phyloP scores from a whole-genome alignment of 1,140 invertebrate species.

The Procambarus virginalis region DNA sequence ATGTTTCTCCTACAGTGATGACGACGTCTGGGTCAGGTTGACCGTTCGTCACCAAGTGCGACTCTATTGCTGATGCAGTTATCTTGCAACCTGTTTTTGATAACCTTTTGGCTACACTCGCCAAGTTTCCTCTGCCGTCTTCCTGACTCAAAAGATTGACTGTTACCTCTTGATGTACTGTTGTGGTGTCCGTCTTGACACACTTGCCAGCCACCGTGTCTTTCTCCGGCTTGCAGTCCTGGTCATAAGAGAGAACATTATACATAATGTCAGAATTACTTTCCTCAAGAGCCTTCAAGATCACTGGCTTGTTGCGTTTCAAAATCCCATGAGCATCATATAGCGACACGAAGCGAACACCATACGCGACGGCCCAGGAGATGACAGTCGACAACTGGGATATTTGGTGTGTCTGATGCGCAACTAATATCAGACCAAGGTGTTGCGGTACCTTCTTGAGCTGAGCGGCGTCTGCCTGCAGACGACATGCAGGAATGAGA shows the following conservation, averaged over 20 bases:
- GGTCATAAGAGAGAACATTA: neutral
- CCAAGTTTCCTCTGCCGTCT: constrained; percentile 18
- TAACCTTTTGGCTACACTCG: neutral
- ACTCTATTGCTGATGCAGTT: neutral
- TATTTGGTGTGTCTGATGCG: constrained; percentile 3
- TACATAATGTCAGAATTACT: neutral
- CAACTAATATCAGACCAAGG: constrained; percentile 5
- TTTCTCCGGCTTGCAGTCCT: neutral
- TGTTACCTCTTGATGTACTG: neutral
- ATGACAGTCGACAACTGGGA: constrained; percentile 7
- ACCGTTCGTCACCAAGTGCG: neutral
- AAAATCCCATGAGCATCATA: constrained; percentile 7
- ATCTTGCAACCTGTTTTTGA: neutral
- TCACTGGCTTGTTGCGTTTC: constrained; percentile 1
- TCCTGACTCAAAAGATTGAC: constrained; percentile 16
- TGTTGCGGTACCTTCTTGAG: constrained; percentile 30
- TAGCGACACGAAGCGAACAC: constrained; percentile 1
- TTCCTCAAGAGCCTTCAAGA: neutral
- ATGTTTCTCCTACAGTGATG: constrained; percentile 32
- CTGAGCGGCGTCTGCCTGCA: constrained; percentile 33
- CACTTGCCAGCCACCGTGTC: neutral
- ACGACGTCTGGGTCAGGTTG: constrained; percentile 49
- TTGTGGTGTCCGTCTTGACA: neutral
- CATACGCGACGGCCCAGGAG: constrained; percentile 23
- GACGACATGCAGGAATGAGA: neutral